phyloP scores from a whole-genome alignment of 2,797 vertebrate species.

The Calcarius lapponicus region DNA sequence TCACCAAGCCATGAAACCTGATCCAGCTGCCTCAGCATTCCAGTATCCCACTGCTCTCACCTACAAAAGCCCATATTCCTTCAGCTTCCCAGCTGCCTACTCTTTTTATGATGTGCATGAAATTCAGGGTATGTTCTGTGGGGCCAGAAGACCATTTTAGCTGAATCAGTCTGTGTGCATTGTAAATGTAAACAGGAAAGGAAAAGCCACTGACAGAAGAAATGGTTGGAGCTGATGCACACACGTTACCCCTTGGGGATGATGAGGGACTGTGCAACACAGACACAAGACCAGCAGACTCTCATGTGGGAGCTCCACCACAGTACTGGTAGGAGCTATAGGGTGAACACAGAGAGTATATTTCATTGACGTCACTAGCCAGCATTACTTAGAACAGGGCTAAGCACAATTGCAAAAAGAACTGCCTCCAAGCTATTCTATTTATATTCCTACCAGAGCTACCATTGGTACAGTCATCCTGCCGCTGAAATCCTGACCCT shows the following conservation, averaged over 20 bases:
- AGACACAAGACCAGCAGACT: background rate
- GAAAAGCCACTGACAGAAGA: background rate
- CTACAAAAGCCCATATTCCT: background rate
- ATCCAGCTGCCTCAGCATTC: background rate
- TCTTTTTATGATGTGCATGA: background rate
- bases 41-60: background rate
- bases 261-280: background rate
- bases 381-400: constrained; percentile 48
- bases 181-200: background rate
- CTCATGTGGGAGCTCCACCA: background rate
- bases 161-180: background rate
- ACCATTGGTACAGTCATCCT: constrained; percentile 43
- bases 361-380: constrained; percentile 28
- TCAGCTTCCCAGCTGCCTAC: background rate
- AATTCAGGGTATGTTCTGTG: background rate
- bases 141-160: background rate
- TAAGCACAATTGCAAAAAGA: constrained; percentile 37
- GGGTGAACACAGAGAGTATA: background rate
- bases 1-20: background rate
- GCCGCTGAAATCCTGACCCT: constrained; percentile 54
- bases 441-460: constrained; percentile 52
- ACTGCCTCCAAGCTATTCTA: constrained; percentile 58
- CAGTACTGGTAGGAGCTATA: background rate
- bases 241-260: background rate
- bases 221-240: background rate